phyloP scores from a whole-genome alignment of 1,140 invertebrate species.

The Bombus pyrosoma region DNA sequence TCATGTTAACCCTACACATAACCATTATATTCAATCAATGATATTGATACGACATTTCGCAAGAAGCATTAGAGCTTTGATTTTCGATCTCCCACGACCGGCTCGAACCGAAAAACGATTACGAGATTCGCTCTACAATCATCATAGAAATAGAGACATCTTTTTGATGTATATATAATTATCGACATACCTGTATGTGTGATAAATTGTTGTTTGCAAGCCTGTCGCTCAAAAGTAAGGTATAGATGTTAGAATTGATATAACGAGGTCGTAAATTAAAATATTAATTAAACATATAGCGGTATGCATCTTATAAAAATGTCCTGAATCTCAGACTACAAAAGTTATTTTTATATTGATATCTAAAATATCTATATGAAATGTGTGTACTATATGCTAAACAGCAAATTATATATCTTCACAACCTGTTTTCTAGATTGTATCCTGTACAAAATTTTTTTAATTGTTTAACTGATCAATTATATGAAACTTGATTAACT shows the following conservation, averaged over 20 bases:
- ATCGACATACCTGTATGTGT: conserved; percentile 17
- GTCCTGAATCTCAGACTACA: background rate
- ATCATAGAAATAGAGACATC: background rate
- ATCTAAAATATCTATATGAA: background rate
- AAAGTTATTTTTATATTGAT: background rate
- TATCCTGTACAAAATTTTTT: background rate
- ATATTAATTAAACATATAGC: background rate
- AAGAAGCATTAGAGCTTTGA: too few species aligned
- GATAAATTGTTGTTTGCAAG: conserved; percentile 27
- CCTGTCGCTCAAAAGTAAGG: background rate
- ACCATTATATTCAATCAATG: background rate
- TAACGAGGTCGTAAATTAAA: background rate
- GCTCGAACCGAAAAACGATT: background rate
- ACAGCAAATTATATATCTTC: background rate
- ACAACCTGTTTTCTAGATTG: background rate
- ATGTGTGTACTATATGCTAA: background rate
- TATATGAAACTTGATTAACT: background rate
- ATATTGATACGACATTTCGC: background rate
- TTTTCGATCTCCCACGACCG: background rate
- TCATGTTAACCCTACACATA: background rate
- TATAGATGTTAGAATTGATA: background rate
- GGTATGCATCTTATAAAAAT: background rate
- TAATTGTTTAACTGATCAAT: background rate
- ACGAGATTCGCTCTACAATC: background rate
- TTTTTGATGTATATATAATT: conserved; percentile 10